Conservation (phyloP, 1,140 invertebrate species). For the Schlechtendalia chinensis region DNA sequence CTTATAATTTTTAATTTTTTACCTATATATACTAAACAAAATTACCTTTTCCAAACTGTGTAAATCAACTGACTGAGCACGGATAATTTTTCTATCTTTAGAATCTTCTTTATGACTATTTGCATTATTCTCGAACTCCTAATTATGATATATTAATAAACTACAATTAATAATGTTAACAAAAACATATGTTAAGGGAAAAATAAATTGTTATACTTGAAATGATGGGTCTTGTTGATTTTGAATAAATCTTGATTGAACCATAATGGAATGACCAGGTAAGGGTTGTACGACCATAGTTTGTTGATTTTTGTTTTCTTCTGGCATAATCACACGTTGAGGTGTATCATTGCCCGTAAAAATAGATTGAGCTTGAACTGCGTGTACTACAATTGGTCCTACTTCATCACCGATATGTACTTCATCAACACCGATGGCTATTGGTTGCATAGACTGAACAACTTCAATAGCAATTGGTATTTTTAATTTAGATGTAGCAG, state of each 20-base stretch:
- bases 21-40: neutral
- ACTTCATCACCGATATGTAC: constrained; percentile 46
- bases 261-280: constrained; percentile 42
- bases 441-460: constrained; percentile 32
- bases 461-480: constrained; percentile 51
- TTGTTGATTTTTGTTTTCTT: constrained; percentile 36
- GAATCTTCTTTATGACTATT: constrained; percentile 31
- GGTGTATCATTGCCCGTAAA: constrained; percentile 16
- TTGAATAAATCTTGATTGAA: constrained; percentile 31
- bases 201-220: constrained; percentile 1
- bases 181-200: neutral
- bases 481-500: constrained; percentile 42
- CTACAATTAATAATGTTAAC: neutral
- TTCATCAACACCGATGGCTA: constrained; percentile 37
- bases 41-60: constrained; percentile 45
- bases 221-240: constrained; percentile 31
- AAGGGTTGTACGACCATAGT: constrained; percentile 41
- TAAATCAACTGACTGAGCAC: constrained; percentile 46
- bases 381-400: constrained; percentile 38
- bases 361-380: constrained; percentile 36
- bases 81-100: constrained; percentile 39
- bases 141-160: neutral
- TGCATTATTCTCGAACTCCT: constrained; percentile 24
- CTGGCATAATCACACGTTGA: constrained; percentile 25
- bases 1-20: no score